Conservation (phyloP, 2,888 invertebrate genomes). For the Cheilosia scutellata region DNA sequence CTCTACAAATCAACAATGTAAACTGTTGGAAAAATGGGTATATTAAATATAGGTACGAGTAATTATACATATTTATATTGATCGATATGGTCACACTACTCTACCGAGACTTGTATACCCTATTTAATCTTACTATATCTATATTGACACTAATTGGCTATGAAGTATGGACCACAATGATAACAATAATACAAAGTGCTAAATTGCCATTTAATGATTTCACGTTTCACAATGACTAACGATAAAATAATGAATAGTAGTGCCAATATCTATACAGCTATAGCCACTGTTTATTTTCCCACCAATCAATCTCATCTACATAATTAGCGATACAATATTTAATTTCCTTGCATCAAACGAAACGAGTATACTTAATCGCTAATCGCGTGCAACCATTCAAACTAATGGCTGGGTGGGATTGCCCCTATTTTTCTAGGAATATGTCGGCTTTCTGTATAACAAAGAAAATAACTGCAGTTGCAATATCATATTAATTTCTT, state of each 20-base stretch:
- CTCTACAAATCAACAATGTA: too few species aligned
- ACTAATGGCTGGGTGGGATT: background rate
- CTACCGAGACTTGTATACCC: too few species aligned
- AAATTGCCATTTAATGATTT: too few species aligned
- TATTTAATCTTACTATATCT: too few species aligned
- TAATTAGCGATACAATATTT: background rate
- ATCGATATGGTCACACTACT: too few species aligned
- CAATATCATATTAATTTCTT: background rate
- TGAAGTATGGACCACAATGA: too few species aligned
- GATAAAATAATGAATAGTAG: background rate
- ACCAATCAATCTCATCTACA: background rate
- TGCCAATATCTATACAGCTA: background rate
- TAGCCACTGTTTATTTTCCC: background rate
- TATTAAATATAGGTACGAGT: too few species aligned
- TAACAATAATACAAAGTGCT: too few species aligned
- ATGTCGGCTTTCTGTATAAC: background rate
- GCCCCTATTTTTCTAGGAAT: background rate
- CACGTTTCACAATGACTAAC: too few species aligned
- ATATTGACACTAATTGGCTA: too few species aligned
- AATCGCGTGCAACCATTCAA: background rate
- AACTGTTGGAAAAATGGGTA: too few species aligned
- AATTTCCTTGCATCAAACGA: background rate
- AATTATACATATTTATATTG: too few species aligned
- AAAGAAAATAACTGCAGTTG: background rate
- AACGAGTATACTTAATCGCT: background rate